Conservation (phyloP, 2,888 invertebrate genomes). For the Acanthoscelides obtectus region DNA sequence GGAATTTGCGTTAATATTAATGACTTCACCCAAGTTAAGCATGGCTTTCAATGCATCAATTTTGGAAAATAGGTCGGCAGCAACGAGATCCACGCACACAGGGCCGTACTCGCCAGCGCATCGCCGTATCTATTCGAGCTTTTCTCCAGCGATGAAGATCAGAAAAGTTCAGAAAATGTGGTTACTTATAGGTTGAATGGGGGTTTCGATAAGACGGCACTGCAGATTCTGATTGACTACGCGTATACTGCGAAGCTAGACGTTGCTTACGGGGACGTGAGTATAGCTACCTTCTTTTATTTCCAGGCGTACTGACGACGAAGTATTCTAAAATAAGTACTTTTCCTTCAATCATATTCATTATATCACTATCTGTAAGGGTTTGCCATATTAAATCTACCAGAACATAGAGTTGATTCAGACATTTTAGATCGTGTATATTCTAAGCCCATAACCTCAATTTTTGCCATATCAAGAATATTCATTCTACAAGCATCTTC, state of each 20-base stretch:
- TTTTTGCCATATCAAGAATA: no score
- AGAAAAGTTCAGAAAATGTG: conserved; percentile 47
- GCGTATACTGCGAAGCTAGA: conserved; percentile 71
- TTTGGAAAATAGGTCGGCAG: conserved; percentile 54
- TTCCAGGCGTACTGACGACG: no score
- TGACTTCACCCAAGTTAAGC: conserved; percentile 8
- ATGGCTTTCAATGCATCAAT: conserved; percentile 21
- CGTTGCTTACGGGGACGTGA: conserved; percentile 50
- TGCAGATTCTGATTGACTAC: conserved; percentile 74
- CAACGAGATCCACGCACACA: conserved; percentile 70
- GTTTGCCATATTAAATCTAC: no score
- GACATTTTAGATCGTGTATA: no score
- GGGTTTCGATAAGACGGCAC: conserved; percentile 61
- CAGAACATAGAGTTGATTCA: no score
- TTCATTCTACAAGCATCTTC: no score
- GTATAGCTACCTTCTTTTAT: no score
- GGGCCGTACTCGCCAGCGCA: conserved; percentile 73
- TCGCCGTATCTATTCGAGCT: conserved; percentile 73
- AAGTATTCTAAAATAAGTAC: no score
- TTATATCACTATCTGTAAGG: no score
- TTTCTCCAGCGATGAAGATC: conserved; percentile 58
- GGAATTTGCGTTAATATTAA: conserved; percentile 1
- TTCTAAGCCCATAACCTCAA: no score
- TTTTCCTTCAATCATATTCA: no score
- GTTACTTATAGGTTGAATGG: conserved; percentile 60